A percentile compares a stretch with the other conserved stretches of the same genome.
Conservation (phyloP, 2,797 vertebrate genomes). For the Helarctos malayanus region DNA sequence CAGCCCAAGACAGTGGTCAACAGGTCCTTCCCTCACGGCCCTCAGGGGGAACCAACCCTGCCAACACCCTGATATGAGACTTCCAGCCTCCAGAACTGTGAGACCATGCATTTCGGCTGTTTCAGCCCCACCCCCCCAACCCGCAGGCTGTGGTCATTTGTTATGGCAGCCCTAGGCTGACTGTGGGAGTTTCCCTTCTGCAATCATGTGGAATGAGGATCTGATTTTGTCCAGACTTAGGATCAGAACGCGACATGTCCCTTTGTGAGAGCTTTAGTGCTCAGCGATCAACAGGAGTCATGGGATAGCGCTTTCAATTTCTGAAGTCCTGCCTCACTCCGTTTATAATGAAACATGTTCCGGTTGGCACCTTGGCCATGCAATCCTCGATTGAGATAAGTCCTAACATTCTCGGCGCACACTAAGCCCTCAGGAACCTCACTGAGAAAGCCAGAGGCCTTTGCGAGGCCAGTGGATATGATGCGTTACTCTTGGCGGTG, state of each 20-base stretch:
- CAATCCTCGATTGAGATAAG: not conserved
- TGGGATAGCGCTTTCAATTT: not conserved
- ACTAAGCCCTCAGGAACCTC: not conserved
- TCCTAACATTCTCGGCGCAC: not conserved
- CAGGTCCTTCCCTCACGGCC: not conserved
- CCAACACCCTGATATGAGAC: not conserved
- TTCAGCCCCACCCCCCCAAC: not conserved
- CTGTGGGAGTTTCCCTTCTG: not conserved
- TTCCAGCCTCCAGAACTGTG: not conserved
- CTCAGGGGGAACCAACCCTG: not conserved
- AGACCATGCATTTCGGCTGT: not conserved
- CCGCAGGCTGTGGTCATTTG: not conserved
- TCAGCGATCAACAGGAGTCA: not conserved
- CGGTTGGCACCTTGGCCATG: not conserved
- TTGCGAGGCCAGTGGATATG: not conserved
- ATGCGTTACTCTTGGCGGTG: not conserved
- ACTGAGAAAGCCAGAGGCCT: not conserved
- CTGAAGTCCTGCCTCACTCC: not conserved
- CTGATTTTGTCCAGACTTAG: constrained; percentile 29
- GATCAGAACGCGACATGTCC: not conserved
- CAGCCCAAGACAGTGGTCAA: not conserved
- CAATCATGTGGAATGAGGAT: not conserved
- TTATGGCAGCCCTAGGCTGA: not conserved
- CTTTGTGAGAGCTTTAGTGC: not conserved
- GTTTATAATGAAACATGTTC: not conserved